phyloP scores from a whole-genome alignment of 2,888 invertebrate genomes.

The Exephanes ischioxanthus region DNA sequence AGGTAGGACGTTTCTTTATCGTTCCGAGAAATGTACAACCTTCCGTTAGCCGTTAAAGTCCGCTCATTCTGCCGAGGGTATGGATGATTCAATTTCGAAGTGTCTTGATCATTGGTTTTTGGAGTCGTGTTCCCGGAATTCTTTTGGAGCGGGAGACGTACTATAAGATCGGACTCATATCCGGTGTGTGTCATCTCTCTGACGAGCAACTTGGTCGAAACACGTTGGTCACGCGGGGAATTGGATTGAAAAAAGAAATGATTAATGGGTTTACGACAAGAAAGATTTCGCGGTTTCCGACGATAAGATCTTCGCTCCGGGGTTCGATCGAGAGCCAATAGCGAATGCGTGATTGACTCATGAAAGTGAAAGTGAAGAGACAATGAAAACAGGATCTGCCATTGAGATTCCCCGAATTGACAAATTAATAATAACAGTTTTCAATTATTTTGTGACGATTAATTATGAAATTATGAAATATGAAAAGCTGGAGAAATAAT shows the following conservation, averaged over 20 bases:
- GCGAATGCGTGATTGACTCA: background rate
- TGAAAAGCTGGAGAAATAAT: too few species aligned
- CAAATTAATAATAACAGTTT: background rate
- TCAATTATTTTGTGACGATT: too few species aligned
- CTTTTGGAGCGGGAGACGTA: background rate
- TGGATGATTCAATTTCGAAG: slow-evolving; percentile 37
- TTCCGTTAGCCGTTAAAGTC: background rate
- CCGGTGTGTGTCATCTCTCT: slow-evolving; percentile 30
- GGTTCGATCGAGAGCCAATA: background rate
- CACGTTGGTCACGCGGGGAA: slow-evolving; percentile 19
- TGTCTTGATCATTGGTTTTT: slow-evolving; percentile 33
- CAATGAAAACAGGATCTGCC: background rate
- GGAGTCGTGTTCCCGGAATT: slow-evolving; percentile 22
- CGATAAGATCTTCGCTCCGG: background rate
- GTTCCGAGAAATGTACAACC: slow-evolving; percentile 33
- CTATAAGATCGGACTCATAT: slow-evolving; percentile 14
- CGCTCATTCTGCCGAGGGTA: background rate
- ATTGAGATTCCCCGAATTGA: background rate
- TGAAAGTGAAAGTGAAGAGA: slow-evolving; percentile 7
- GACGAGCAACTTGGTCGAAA: slow-evolving; percentile 9
- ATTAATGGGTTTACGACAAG: slow-evolving; percentile 38
- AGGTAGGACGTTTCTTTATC: slow-evolving; percentile 32
- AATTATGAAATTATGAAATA: background rate
- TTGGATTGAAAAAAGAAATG: slow-evolving; percentile 38
- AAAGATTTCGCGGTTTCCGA: slow-evolving; percentile 26